Evolutionary conservation across 1,140 invertebrate species (phyloP).

Genomic region (Rhizoglyphus robini): DNA sequence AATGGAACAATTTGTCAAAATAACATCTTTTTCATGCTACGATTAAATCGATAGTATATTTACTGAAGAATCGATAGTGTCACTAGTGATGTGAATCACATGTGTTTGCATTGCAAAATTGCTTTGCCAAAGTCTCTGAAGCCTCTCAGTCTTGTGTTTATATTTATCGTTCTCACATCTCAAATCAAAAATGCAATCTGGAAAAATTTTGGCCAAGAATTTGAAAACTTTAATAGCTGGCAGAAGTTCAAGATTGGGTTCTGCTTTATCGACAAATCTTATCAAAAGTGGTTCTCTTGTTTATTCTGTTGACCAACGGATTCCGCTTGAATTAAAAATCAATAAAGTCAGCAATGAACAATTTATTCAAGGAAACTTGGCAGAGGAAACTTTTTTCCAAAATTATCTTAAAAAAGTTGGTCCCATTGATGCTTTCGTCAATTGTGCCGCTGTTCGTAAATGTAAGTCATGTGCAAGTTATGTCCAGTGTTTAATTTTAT

Average conservation of each 20-base stretch:
- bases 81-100: too few relatives aligned
- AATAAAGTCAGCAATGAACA: not conserved
- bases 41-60: too few relatives aligned
- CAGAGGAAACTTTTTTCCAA: not conserved
- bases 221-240: slow-evolving; percentile 13
- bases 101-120: too few relatives aligned
- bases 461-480: slow-evolving; percentile 2
- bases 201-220: slow-evolving; percentile 7
- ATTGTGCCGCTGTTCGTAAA: slow-evolving; percentile 3
- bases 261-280: not conserved
- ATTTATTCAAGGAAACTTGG: not conserved
- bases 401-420: not conserved
- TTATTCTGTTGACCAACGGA: slow-evolving; percentile 1
- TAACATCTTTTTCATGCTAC: too few relatives aligned
- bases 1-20: too few relatives aligned
- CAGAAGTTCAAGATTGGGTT: slow-evolving; percentile 5
- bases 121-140: too few relatives aligned
- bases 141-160: too few relatives aligned
- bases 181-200: not conserved
- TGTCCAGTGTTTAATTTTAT: not conserved
- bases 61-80: too few relatives aligned
- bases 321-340: not conserved
- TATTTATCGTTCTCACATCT: too few relatives aligned
- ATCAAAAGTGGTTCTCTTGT: not conserved
- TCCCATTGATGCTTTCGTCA: slow-evolving; percentile 5